Evolutionary conservation across 2,113 vertebrate genomes (phyloP).

Genomic region (Paradisaea rubra): DNA sequence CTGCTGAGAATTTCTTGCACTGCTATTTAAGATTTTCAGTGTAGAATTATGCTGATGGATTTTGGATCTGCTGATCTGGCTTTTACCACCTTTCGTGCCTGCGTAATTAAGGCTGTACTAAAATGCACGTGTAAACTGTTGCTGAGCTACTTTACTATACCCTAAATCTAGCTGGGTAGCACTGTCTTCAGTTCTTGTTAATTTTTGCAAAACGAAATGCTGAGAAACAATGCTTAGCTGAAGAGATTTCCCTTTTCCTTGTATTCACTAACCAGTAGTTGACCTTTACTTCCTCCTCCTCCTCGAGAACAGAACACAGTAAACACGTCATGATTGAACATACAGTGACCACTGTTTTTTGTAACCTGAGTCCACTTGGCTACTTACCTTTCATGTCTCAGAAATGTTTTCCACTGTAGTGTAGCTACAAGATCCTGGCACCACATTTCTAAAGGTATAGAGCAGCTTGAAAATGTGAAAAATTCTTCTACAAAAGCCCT

Average conservation of each 20-base stretch:
- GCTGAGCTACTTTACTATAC: not conserved
- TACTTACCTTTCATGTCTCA: not conserved
- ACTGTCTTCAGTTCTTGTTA: not conserved
- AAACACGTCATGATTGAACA: not conserved
- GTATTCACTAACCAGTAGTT: not conserved
- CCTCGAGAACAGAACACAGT: not conserved
- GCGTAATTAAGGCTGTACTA: not conserved
- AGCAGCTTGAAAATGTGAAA: not conserved
- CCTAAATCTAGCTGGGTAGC: not conserved
- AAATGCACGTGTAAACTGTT: not conserved
- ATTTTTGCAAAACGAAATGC: not conserved
- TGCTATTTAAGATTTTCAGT: not conserved
- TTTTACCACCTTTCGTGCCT: not conserved
- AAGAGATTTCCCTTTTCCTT: not conserved
- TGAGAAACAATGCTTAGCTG: not conserved
- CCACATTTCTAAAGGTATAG: not conserved
- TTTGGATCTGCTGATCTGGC: not conserved
- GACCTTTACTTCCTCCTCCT: too few relatives aligned
- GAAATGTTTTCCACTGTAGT: not conserved
- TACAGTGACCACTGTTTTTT: not conserved
- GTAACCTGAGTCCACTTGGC: not conserved
- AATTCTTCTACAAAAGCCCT: rapidly evolving
- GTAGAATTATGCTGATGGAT: not conserved
- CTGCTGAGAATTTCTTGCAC: not conserved
- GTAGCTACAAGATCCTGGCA: not conserved